These are phyloP conservation scores for Maconellicoccus hirsutus DNA, from an alignment of 1,140 invertebrate genomes.

Conservation along the genomic window DNA sequence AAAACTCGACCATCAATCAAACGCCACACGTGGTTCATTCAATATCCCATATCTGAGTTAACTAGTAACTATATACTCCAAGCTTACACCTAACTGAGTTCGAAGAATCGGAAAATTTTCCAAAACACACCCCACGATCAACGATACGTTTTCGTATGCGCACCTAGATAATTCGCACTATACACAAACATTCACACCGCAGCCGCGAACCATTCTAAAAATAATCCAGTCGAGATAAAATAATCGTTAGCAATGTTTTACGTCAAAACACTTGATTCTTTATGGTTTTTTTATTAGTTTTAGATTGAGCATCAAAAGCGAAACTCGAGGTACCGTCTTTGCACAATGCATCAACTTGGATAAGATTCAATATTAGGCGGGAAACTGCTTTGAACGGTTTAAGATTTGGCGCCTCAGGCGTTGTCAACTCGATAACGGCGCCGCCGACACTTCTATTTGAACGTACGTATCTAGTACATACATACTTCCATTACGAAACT, in stretches of 20 bases:
- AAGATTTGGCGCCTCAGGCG: conserved; percentile 15
- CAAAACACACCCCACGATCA: too few relatives aligned
- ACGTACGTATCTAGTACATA: neutral
- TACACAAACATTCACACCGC: neutral
- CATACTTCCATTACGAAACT: neutral
- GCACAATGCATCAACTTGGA: conserved; percentile 15
- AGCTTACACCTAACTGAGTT: too few relatives aligned
- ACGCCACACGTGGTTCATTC: too few relatives aligned
- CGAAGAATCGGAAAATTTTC: too few relatives aligned
- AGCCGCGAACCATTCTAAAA: neutral
- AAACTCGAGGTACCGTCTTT: neutral
- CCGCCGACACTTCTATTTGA: neutral
- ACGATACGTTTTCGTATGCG: too few relatives aligned
- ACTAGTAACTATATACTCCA: too few relatives aligned
- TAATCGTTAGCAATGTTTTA: conserved; percentile 9
- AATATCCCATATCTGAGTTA: too few relatives aligned
- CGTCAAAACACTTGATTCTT: conserved; percentile 16
- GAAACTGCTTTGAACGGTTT: conserved; percentile 1
- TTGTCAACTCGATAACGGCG: conserved; percentile 14
- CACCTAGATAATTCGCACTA: conserved; percentile 2
- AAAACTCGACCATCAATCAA: too few relatives aligned
- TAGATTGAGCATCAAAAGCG: conserved; percentile 15
- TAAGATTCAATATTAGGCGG: neutral
- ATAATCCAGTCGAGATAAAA: conserved; percentile 10
- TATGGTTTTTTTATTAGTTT: conserved; percentile 19